These are phyloP conservation scores for Homalodisca vitripennis DNA, from an alignment of 1,140 invertebrate genomes.

Conservation along the genomic window DNA sequence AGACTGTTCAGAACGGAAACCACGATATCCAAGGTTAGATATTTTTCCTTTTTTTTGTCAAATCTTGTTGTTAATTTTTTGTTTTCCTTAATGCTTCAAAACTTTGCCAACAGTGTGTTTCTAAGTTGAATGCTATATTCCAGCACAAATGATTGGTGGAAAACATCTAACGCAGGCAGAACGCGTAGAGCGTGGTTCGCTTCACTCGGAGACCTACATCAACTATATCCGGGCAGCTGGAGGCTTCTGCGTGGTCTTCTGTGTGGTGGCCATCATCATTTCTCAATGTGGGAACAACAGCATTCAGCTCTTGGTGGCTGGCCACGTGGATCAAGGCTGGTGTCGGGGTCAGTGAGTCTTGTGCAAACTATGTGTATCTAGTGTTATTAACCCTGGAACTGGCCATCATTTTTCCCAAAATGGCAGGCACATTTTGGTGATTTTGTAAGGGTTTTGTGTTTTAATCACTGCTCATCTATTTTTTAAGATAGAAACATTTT, in stretches of 20 bases:
- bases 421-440: neutral
- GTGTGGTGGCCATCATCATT: conserved; percentile 57
- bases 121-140: too few species aligned
- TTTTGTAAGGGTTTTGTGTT: neutral
- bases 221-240: conserved; percentile 61
- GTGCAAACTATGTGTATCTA: neutral
- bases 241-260: conserved; percentile 52
- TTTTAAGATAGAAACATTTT: neutral
- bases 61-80: too few species aligned
- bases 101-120: too few species aligned
- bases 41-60: too few species aligned
- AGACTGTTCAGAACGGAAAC: too few species aligned
- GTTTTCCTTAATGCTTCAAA: too few species aligned
- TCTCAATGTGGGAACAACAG: conserved; percentile 56
- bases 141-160: neutral
- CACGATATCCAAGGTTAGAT: too few species aligned
- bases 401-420: neutral
- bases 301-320: conserved; percentile 67
- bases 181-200: conserved; percentile 50
- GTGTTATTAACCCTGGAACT: neutral
- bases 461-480: neutral
- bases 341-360: too few species aligned
- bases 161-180: conserved; percentile 49
- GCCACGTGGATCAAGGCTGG: conserved; percentile 61
- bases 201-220: conserved; percentile 51